Percentiles rank a stretch among this genome's conserved stretches.
Evolutionary conservation across 2,888 invertebrate species (phyloP).

Genomic region (Dryadula phaetusa): DNA sequence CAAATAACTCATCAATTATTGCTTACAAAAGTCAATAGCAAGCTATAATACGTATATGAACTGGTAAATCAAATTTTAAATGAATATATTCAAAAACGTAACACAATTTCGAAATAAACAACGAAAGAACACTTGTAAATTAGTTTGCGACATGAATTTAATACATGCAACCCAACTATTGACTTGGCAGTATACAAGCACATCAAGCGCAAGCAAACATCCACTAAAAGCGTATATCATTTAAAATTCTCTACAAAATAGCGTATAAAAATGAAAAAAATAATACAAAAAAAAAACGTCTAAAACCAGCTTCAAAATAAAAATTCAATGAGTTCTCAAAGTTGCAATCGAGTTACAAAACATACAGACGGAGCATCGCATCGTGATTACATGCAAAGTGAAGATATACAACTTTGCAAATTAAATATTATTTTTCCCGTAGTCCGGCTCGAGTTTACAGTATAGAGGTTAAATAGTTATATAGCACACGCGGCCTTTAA

Average conservation of each 20-base stretch:
- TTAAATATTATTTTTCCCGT: conserved; percentile 68
- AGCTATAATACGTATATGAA: too few relatives aligned
- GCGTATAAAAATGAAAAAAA: too few relatives aligned
- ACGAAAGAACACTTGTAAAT: not conserved
- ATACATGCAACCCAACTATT: not conserved
- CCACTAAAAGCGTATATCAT: conserved; percentile 20
- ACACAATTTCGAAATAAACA: not conserved
- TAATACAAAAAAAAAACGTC: conserved; percentile 6
- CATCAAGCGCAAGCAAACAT: conserved; percentile 6
- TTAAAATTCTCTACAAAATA: conserved; percentile 22
- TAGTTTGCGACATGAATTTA: not conserved
- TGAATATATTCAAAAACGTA: not conserved
- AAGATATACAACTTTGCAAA: conserved; percentile 62
- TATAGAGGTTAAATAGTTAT: conserved; percentile 71
- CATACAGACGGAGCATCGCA: conserved; percentile 39
- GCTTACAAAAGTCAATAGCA: too few relatives aligned
- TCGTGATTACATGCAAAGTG: conserved; percentile 55
- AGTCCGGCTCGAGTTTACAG: conserved; percentile 59
- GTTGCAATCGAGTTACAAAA: conserved; percentile 44
- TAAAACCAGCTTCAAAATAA: conserved; percentile 26
- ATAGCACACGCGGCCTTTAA: conserved; percentile 72
- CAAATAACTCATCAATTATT: too few relatives aligned
- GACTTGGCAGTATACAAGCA: not conserved
- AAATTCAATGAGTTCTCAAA: conserved; percentile 38
- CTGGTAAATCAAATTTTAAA: too few relatives aligned